phyloP scores from a whole-genome alignment of 2,888 invertebrate species.

The Epirrhoe alternata region DNA sequence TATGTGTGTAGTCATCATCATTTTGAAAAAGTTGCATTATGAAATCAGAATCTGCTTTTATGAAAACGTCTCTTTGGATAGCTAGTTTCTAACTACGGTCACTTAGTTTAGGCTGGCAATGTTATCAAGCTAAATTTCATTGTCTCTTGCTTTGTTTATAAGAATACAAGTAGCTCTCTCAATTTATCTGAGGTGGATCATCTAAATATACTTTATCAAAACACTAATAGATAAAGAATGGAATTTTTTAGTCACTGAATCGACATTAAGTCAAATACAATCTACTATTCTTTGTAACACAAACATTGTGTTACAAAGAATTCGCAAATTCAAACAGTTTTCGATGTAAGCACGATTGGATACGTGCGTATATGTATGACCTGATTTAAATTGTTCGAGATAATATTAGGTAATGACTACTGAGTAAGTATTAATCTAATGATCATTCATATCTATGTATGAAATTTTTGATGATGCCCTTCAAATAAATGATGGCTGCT shows the following conservation, averaged over 20 bases:
- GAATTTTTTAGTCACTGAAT: not conserved
- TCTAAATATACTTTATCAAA: slow-evolving; percentile 2
- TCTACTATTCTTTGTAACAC: too few relatives aligned
- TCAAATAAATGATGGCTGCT: too few relatives aligned
- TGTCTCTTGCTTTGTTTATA: not conserved
- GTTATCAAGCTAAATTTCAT: not conserved
- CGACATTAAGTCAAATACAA: not conserved
- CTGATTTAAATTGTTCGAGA: slow-evolving; percentile 3
- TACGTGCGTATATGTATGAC: not conserved
- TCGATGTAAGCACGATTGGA: not conserved
- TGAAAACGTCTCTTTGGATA: too few relatives aligned
- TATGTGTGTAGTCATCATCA: too few relatives aligned
- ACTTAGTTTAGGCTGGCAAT: not conserved
- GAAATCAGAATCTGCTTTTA: too few relatives aligned
- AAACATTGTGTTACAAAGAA: not conserved
- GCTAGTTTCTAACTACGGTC: too few relatives aligned
- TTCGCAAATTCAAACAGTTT: not conserved
- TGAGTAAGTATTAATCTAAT: not conserved
- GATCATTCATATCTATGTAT: too few relatives aligned
- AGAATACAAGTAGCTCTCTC: not conserved
- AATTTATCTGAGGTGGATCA: slow-evolving; percentile 1
- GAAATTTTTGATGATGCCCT: too few relatives aligned
- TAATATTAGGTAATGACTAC: not conserved
- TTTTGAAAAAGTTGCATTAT: too few relatives aligned
- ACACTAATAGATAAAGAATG: not conserved